Evolutionary conservation across 2,797 vertebrate genomes (phyloP).

Genomic region (Cyprinodon diabolis): DNA sequence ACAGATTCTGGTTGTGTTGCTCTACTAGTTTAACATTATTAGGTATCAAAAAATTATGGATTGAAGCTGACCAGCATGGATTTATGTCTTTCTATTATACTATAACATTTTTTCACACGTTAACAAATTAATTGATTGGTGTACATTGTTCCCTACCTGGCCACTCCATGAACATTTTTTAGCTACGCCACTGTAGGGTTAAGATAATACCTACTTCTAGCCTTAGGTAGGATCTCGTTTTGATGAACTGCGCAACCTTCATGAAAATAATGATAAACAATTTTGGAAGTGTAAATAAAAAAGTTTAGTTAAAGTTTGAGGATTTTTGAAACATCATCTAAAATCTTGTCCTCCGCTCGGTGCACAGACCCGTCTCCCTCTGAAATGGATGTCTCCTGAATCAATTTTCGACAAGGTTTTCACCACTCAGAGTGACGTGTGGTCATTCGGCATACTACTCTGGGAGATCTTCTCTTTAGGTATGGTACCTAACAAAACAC

Average conservation of each 20-base stretch:
- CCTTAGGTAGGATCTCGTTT: no score
- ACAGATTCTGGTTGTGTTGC: no score
- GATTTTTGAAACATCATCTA: not conserved
- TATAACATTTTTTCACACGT: no score
- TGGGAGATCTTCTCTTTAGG: slow-evolving; percentile 99
- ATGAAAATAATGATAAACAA: not conserved
- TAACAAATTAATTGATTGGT: no score
- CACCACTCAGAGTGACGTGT: slow-evolving; percentile 95
- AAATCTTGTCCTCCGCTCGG: slow-evolving; percentile 28
- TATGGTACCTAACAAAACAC: slow-evolving; percentile 48
- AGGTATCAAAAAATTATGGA: not conserved
- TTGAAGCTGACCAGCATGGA: not conserved
- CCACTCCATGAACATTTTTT: no score
- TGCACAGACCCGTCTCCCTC: slow-evolving; percentile 89
- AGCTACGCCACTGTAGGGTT: no score
- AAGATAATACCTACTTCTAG: no score
- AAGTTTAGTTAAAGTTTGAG: not conserved
- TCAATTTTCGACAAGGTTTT: slow-evolving; percentile 98
- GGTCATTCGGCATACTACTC: slow-evolving; percentile 93
- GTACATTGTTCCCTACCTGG: no score
- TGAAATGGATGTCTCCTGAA: slow-evolving; percentile 99
- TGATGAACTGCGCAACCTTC: not conserved
- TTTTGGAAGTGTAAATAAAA: no score
- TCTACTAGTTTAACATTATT: not conserved
- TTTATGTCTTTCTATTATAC: not conserved